Evolutionary conservation across 2,888 invertebrate genomes (phyloP), one percentile per base, ranked within the genome.

Genomic region (Eurois occulta): DNA sequence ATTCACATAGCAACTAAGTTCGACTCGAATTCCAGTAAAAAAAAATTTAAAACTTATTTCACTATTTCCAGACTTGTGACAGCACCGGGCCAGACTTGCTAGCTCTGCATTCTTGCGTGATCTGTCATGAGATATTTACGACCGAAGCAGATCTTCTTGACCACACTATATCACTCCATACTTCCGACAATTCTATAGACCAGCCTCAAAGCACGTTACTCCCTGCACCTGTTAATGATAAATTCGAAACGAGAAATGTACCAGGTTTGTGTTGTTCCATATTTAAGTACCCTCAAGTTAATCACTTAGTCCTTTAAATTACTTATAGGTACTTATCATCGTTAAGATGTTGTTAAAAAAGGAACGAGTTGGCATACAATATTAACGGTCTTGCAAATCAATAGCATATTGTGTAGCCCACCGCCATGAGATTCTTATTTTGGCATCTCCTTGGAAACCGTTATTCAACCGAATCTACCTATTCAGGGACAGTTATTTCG

Each of bases 111-210:
- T 95, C 96, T 2, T 96, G 96, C 86, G 93, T 94, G 7, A 92
- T 96, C 43, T 96, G 96, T 78, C 96, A 96, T 85, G 96, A 96
- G 87, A 95, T 96, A 90, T 96, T 96, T 80, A 95, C 95, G 0
- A 95, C 94, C 2, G 96, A 96, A 70, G 91, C 94, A 24, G 96
- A 96, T 89, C 92, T 96, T 46, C 91, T 96, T 28, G 95, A 96
- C 72, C 96, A 96, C 80, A 95, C 96, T 0, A 96, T 96, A 85
- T 94, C 93, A 52, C 90, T 93, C 52, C 96, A 96, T 86, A 93
- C 95, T 5, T 94, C 95, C 7, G 90, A 91, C 41, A 90, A 88
- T 75, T 77, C 86, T 24, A 78, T 86, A 16, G 89, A 90, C 16
- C 80, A 85, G 48, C 86, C 87, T 65, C 83, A 77, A 62, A 82